Evolutionary conservation across 2,888 invertebrate species (phyloP), one percentile per base, ranked within the genome.

Genomic region (Hirtodrosophila trivittata): DNA sequence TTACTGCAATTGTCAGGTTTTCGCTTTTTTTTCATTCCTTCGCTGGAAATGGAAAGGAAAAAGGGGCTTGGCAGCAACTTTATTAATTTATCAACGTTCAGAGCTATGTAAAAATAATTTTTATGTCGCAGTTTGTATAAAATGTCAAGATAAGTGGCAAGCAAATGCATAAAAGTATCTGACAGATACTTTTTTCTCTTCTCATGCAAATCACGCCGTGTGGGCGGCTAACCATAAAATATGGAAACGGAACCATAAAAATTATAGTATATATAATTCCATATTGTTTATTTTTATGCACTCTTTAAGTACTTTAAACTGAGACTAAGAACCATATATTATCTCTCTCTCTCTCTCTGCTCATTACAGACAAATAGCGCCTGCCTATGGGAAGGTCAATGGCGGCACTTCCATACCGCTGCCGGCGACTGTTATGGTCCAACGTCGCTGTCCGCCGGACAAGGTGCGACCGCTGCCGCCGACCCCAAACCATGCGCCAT

Each of bases 371-470:
- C 94, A 94, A 92, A 92, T 93, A 89, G 92, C 93, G 78, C 93
- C 94, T 88, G 93, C 94, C 86, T 92, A 92, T 72, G 91, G 92
- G 42, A 93, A 93, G 87, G 91, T 91, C 75, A 91, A 92, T 84
- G 92, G 92, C 64, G 94, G 94, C 87, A 95, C 95, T 74, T 95
- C 95, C 86, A 96, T 96, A 87, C 96, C 96, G 54, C 90, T 95
- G 84, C 96, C 96, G 37, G 95, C 95, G 60, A 95, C 95, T 25
- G 95, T 95, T 68, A 92, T 94, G 81, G 95, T 95, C 46, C 93
- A 93, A 67, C 92, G 95, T 70, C 93, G 95, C 90, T 95, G 95
- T 77, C 95, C 95, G 50, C 95, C 95, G 74, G 95, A 95, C 92
- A 95, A 95, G 89, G 93, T 93, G 67, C 93, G 95, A 57, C 95